Conservation (phyloP, 2,113 vertebrate genomes). For the Oncorhynchus clarkii region DNA sequence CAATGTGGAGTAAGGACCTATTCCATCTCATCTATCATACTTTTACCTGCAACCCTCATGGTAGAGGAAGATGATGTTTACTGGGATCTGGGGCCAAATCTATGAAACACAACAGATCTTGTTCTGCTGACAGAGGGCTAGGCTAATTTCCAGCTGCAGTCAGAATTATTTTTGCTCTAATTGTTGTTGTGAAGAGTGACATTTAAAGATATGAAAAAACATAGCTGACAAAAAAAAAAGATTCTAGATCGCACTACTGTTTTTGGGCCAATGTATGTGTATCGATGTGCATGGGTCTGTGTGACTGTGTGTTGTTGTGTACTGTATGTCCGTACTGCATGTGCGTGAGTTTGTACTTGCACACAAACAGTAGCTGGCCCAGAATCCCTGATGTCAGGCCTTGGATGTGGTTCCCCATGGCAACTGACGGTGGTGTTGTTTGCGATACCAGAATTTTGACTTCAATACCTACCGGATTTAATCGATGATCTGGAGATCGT, state of each 20-base stretch:
- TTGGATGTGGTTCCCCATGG: background rate
- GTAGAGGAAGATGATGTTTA: too few relatives aligned
- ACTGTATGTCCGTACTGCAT: background rate
- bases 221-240: background rate
- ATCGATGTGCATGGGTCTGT: background rate
- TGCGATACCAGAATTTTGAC: too few relatives aligned
- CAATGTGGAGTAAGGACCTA: too few relatives aligned
- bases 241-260: background rate
- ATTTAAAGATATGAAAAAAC: background rate
- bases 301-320: background rate
- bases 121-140: background rate
- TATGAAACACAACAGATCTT: background rate
- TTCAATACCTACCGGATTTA: too few relatives aligned
- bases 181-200: background rate
- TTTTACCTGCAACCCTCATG: too few relatives aligned
- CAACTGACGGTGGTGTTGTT: too few relatives aligned
- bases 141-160: background rate
- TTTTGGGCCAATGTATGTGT: background rate
- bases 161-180: background rate
- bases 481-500: too few relatives aligned
- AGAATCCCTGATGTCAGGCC: background rate
- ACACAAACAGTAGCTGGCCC: conserved; percentile 1
- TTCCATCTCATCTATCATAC: too few relatives aligned
- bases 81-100: too few relatives aligned
- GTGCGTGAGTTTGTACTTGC: conserved; percentile 1